phyloP scores from a whole-genome alignment of 1,140 invertebrate genomes.

The Nixonia krombeini region DNA sequence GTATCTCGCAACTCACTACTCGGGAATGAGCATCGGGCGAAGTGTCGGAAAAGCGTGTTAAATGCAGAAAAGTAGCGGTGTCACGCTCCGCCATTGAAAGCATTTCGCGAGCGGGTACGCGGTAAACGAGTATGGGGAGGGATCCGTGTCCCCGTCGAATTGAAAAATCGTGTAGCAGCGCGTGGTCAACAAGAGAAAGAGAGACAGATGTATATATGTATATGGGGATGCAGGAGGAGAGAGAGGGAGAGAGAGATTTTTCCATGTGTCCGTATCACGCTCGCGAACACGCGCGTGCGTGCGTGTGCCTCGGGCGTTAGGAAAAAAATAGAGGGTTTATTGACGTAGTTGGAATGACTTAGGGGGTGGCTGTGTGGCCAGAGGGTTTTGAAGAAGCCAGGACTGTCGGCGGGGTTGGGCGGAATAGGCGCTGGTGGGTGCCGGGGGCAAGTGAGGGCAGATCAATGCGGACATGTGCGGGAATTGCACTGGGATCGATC shows the following conservation, averaged over 20 bases:
- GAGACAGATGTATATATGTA: too few species aligned
- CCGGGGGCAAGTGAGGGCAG: constrained; percentile 66
- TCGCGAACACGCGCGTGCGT: background rate
- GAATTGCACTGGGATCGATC: constrained; percentile 71
- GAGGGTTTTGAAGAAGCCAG: constrained; percentile 47
- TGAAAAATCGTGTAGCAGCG: constrained; percentile 52
- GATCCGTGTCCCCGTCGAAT: constrained; percentile 29
- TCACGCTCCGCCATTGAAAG: background rate
- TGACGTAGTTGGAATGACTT: constrained; percentile 54
- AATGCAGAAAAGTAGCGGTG: too few species aligned
- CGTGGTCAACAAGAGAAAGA: constrained; percentile 3
- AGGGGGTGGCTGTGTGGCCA: constrained; percentile 42
- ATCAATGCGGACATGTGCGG: constrained; percentile 72
- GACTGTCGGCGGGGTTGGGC: constrained; percentile 26
- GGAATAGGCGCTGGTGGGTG: constrained; percentile 51
- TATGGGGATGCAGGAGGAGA: too few species aligned
- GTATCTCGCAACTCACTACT: too few species aligned
- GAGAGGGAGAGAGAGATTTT: too few species aligned
- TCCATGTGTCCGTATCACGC: too few species aligned
- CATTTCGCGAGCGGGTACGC: background rate
- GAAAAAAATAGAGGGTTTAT: constrained; percentile 51
- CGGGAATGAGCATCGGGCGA: too few species aligned
- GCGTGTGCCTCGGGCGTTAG: background rate
- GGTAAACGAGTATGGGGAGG: background rate
- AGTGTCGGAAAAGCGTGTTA: too few species aligned